phyloP scores from a whole-genome alignment of 2,113 vertebrate species.

The Catharus fuscescens region DNA sequence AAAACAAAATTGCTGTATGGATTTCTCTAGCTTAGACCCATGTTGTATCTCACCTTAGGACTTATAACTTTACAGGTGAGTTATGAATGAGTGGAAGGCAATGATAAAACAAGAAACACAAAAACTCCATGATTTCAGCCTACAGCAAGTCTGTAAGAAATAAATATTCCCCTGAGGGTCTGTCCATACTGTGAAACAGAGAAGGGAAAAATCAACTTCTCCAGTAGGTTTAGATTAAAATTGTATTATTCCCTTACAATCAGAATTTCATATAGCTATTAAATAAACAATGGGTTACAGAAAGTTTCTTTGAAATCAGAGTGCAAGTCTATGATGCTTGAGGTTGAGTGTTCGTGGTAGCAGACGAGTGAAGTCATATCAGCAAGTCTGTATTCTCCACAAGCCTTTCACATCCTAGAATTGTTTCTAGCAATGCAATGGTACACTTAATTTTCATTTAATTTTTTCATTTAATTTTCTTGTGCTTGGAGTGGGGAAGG shows the following conservation, averaged over 20 bases:
- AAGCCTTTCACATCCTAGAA: accelerated
- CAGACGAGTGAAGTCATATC: background rate
- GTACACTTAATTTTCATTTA: too few species aligned
- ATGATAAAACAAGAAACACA: background rate
- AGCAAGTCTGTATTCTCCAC: background rate
- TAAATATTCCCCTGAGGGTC: background rate
- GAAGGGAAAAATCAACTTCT: background rate
- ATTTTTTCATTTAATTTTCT: too few species aligned
- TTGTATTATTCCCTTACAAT: background rate
- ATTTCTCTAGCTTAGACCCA: background rate
- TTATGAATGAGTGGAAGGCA: background rate
- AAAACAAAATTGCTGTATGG: background rate
- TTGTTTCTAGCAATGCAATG: background rate
- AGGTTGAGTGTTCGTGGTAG: background rate
- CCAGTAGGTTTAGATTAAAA: background rate
- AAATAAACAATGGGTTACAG: background rate
- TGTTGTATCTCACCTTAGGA: background rate
- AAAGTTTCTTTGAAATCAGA: background rate
- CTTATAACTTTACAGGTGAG: background rate
- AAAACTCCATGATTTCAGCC: background rate
- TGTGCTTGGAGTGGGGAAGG: accelerated
- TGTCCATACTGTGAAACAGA: background rate
- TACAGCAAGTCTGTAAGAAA: background rate
- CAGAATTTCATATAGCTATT: background rate
- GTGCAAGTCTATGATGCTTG: background rate